Percentiles rank a stretch among this genome's conserved stretches.
These are phyloP conservation scores for Strix uralensis DNA, from an alignment of 2,113 vertebrate species.

Conservation along the genomic window DNA sequence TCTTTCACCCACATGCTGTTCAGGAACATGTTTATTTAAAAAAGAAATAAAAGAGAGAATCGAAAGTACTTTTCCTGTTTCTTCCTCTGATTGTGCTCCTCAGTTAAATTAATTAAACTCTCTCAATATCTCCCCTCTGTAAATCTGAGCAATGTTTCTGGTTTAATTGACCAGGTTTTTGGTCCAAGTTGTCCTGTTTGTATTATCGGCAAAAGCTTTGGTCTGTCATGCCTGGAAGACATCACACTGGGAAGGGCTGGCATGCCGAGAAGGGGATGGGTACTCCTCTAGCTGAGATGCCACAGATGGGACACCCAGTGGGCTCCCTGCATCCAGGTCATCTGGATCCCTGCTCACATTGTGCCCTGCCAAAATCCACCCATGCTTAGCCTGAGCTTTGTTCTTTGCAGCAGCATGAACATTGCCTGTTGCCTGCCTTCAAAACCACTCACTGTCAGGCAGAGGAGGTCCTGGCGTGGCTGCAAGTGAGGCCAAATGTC, in stretches of 20 bases:
- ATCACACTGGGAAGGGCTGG: not conserved
- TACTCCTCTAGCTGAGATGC: not conserved
- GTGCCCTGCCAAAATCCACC: not conserved
- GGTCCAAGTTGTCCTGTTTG: constrained; percentile 19
- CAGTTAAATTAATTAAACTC: not conserved
- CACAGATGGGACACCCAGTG: rapidly evolving
- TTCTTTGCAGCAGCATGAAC: not conserved
- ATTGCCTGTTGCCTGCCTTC: not conserved
- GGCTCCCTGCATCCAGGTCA: not conserved
- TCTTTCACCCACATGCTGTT: not conserved
- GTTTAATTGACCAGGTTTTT: not conserved
- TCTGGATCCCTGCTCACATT: not conserved
- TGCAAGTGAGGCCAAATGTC: not conserved
- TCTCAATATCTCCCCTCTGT: not conserved
- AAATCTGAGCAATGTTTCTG: not conserved
- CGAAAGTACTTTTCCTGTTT: not conserved
- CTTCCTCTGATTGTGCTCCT: not conserved
- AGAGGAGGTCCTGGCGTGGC: not conserved
- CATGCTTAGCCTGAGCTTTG: not conserved
- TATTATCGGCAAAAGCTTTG: not conserved
- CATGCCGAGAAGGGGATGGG: not conserved
- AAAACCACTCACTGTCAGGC: not conserved
- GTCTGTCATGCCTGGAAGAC: not conserved
- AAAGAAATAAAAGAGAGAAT: not conserved
- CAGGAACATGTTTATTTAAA: not conserved